Base-by-base conservation (phyloP, 2,888 invertebrate species). In the Andrena haemorrhoa region DNA sequence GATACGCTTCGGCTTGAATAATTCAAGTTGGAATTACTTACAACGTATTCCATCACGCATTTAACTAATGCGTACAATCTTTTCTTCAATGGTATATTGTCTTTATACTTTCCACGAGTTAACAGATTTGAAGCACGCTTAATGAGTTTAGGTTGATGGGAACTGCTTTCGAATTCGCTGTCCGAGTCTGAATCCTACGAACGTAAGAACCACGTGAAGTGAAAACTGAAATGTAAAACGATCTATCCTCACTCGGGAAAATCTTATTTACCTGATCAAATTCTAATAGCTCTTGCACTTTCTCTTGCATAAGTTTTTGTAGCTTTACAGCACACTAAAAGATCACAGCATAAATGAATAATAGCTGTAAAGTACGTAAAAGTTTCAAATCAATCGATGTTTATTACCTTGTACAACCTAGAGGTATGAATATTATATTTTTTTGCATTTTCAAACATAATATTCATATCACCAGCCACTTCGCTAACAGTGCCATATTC, bases 381-480 rank as follows among this genome's bases (percentile, higher is more conserved):
- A 68, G 4, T 51, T 69, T 23, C 49, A 10, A 20, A 20, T 53
- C 20, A 72, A 29, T 41, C n/a, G 29, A 60, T 33, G 3, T 78
- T 51, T 65, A 58, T 92, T 94, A 97, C 97, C 94, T 97, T 97
- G 93, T 97, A 98, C 16, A 98, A 95, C 89, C 96, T 96, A 58
- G 98, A 97, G 56, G 97, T 96, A 66, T 97, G 96, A 61, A 97
- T 95, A 94, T 98, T 98, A 93, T 98, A 98, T 90, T 97, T 96
- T 93, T 97, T 98, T 12, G 99, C 99, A 94, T 99, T 99, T 92
- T 98, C 98, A 94, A 99, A 98, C 97, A 99, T 98, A 66, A 98
- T 96, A 92, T 98, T 98, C 95, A 99, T 96, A 93, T 99, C 99
- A 0, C 97, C 97, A 0, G 98, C 98, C 58, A 99, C 96, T 93